Evolutionary conservation across 2,888 invertebrate genomes (phyloP), one percentile per base, ranked within the genome.

Genomic region (Shargacucullia verbasci): DNA sequence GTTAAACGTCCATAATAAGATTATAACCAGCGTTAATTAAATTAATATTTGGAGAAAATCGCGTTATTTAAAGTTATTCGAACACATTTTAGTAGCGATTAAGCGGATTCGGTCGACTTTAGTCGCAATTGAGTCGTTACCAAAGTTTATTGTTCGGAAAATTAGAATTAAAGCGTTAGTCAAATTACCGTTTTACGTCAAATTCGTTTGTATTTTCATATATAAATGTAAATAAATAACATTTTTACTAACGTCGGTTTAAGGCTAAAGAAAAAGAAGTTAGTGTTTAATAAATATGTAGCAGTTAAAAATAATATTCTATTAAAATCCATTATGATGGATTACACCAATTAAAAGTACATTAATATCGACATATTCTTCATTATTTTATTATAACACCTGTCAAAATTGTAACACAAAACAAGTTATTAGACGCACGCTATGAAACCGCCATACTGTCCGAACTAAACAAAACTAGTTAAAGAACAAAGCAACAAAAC

Each of bases 351-450:
- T 69, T 59, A 56, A 56, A 59, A 49, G 46, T 68, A 68, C 20
- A 72, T 48, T 59, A 71, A 49, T 54, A 50, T 72, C 45, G 40
- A 60, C 55, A 60, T 64, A 1, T 56, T 54, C 25, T 49, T 46
- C 15, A 50, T 40, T 13, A 48, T 65, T 41, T 55, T 40, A 38
- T 40, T 49, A 50, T 74, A 70, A 74, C 75, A 75, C 61, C 75
- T 75, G 75, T 71, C 67, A 67, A 67, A 29, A 67, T 67, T 72
- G 60, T 71, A 39, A 49, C n/a, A 38, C 34, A 39, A 49, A 48
- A 49, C 33, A 37, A 37, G 43, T 44, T 13, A 46, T 67, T 58
- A 58, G 38, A n/a, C 4, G 12, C 49, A 65, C 49, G 49, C 43
- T 50, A 71, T 47, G 27, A 25, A 41, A 44, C 20, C 5, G 14